phyloP scores from a whole-genome alignment of 2,113 vertebrate species.

The Procavia capensis region DNA sequence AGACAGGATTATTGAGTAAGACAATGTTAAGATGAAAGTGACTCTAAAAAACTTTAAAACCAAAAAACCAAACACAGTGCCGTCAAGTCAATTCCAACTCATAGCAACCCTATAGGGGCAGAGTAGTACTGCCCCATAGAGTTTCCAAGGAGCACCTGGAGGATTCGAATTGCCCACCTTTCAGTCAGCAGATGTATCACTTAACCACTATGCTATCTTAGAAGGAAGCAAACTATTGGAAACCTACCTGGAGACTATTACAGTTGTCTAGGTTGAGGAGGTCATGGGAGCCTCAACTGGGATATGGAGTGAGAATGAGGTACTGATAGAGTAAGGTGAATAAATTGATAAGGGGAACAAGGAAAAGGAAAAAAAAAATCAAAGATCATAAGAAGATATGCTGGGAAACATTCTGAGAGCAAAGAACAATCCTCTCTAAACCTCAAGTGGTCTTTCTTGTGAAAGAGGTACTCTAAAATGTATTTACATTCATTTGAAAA shows the following conservation, averaged over 20 bases:
- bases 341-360: not conserved
- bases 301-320: not conserved
- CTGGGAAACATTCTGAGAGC: not conserved
- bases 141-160: too few relatives aligned
- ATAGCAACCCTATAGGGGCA: too few relatives aligned
- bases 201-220: too few relatives aligned
- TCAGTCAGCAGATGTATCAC: too few relatives aligned
- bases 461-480: not conserved
- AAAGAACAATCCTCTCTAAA: slow-evolving; percentile 13
- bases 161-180: too few relatives aligned
- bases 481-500: slow-evolving; percentile 47
- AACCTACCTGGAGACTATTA: not conserved
- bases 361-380: not conserved
- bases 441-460: not conserved
- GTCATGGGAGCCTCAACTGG: not conserved
- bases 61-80: too few relatives aligned
- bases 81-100: too few relatives aligned
- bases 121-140: too few relatives aligned
- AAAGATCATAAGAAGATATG: not conserved
- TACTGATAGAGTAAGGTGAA: not conserved
- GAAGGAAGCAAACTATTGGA: not conserved
- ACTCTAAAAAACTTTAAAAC: not conserved
- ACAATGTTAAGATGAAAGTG: not conserved
- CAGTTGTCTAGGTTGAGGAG: not conserved
- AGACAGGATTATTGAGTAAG: not conserved